Conservation (phyloP, 2,888 invertebrate genomes). For the Rhagonycha fulva region DNA sequence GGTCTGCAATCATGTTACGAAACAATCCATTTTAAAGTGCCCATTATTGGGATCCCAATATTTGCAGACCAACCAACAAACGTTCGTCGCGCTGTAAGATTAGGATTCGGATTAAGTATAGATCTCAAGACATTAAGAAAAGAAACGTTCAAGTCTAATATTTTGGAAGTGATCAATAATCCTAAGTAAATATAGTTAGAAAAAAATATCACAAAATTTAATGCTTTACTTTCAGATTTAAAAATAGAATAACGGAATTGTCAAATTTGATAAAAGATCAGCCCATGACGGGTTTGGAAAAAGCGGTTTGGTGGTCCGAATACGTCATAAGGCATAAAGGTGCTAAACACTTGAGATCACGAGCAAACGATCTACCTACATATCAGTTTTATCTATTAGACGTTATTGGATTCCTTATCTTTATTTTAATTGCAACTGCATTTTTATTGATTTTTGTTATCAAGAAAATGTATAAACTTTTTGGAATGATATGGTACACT, state of each 20-base stretch:
- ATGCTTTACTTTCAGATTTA: no score
- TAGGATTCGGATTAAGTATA: conserved; percentile 43
- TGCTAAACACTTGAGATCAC: conserved; percentile 34
- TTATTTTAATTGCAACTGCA: neutral
- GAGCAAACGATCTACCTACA: conserved; percentile 27
- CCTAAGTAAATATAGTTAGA: conserved; percentile 10
- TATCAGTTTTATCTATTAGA: conserved; percentile 38
- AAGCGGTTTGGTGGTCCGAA: conserved; percentile 44
- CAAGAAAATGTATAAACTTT: neutral
- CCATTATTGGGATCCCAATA: conserved; percentile 41
- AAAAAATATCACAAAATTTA: neutral
- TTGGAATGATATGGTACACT: neutral
- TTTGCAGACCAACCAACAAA: conserved; percentile 42
- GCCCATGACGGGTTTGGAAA: no score
- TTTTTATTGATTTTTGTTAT: neutral
- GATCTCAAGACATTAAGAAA: conserved; percentile 44
- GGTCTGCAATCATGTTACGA: conserved; percentile 41
- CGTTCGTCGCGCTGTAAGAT: neutral
- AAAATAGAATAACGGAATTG: no score
- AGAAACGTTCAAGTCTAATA: conserved; percentile 40
- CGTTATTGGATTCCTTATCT: conserved; percentile 29
- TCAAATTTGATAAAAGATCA: no score
- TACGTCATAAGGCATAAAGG: conserved; percentile 41
- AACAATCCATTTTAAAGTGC: conserved; percentile 37
- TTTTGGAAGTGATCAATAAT: conserved; percentile 34